Percentiles rank a stretch among this genome's conserved stretches.
Conservation (phyloP, 2,113 vertebrate species). For the Osmerus mordax region DNA sequence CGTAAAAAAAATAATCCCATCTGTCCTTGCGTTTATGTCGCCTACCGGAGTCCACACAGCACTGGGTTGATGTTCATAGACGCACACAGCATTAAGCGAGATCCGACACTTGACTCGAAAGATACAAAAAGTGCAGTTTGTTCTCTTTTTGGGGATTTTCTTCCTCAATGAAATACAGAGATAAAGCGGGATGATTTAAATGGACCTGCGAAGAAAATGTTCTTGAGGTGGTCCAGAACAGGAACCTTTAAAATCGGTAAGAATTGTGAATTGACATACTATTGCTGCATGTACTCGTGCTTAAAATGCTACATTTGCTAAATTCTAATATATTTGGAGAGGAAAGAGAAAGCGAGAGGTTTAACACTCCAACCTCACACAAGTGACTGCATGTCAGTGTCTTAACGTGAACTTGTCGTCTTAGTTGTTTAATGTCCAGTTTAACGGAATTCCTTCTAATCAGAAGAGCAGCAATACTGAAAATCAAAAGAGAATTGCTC, state of each 20-base stretch:
- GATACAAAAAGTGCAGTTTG: too few species aligned
- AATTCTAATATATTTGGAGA: background rate
- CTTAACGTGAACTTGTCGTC: constrained; percentile 38
- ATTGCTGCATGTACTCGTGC: background rate
- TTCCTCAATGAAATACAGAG: constrained; percentile 34
- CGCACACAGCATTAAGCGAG: too few species aligned
- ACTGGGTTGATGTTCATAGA: too few species aligned
- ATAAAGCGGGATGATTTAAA: constrained; percentile 8
- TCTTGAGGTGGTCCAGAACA: constrained; percentile 48
- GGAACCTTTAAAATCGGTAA: constrained; percentile 56
- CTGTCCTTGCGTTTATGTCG: too few species aligned
- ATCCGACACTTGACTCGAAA: too few species aligned
- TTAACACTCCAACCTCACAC: constrained; percentile 11
- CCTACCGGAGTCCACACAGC: too few species aligned
- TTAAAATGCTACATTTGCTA: background rate
- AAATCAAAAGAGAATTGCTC: background rate
- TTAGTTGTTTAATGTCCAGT: constrained; percentile 62
- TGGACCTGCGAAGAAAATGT: constrained; percentile 44
- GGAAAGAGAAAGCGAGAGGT: background rate
- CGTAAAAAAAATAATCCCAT: too few species aligned
- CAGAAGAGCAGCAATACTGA: constrained; percentile 1
- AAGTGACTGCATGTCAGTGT: constrained; percentile 43
- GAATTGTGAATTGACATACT: constrained; percentile 2
- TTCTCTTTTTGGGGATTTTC: too few species aligned
- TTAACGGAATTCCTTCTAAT: constrained; percentile 61